These are phyloP conservation scores for Drosophila lutescens DNA, from an alignment of 2,888 invertebrate species.

Conservation along the genomic window DNA sequence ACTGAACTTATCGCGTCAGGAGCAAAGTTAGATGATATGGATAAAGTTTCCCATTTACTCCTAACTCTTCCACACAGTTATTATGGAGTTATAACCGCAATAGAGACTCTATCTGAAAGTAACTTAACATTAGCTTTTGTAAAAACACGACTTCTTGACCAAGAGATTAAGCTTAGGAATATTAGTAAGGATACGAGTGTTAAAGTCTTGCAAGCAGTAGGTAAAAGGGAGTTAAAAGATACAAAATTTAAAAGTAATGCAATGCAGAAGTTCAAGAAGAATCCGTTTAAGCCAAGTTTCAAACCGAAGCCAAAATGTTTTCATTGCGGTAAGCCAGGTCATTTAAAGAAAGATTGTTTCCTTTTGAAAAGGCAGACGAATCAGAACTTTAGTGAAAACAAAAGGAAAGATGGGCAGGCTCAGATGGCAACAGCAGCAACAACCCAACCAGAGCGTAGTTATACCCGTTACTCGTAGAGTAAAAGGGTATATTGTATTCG, in stretches of 20 bases:
- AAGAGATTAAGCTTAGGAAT: conserved; percentile 24
- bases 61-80: too few species aligned
- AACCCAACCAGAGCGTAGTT: neutral
- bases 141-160: conserved; percentile 26
- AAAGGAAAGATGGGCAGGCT: neutral
- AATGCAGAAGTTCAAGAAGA: conserved; percentile 4
- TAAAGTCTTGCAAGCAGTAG: conserved; percentile 6
- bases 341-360: neutral
- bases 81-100: too few species aligned
- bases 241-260: conserved; percentile 20
- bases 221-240: conserved; percentile 5
- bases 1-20: too few species aligned
- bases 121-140: conserved; percentile 33
- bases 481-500: too few species aligned
- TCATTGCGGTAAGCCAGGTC: neutral
- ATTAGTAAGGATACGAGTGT: conserved; percentile 22
- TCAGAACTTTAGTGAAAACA: neutral
- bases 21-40: too few species aligned
- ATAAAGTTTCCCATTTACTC: too few species aligned
- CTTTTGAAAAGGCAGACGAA: neutral
- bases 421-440: neutral
- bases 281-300: neutral
- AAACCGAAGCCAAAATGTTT: neutral
- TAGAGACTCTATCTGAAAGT: conserved; percentile 5
- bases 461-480: too few species aligned